Base-by-base conservation (phyloP, 92 coral and sea anemone genomes). In the Bergia puertoricense region DNA sequence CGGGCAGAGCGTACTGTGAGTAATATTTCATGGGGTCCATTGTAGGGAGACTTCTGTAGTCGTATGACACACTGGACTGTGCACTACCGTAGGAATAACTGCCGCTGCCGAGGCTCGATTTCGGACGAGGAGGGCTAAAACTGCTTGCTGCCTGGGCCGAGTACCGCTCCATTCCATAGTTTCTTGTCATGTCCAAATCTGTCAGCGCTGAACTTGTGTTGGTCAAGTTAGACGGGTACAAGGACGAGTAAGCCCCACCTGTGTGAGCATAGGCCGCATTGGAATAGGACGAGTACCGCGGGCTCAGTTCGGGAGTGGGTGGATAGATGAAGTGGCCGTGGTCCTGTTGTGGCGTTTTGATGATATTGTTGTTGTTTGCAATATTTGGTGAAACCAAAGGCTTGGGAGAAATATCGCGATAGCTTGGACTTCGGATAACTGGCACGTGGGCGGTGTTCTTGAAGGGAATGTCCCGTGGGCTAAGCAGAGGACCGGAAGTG, bases 311-410 rank as follows among this genome's bases (percentile, higher is more conserved):
- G 37, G 94, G 96, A 6, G 98, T 94, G 8, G 98, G 90, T 15
- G 98, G 98, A 79, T 95, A 95, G 62, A 95, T 83, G 46, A 95
- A 95, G 88, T 95, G 98, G 36, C 96, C 96, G 71, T 90, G 96
- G 59, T 95, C 98, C 48, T 95, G 80, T 48, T 91, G 62, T 86
- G 90, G 73, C 56, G 94, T 93, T 89, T 95, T 95, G 69, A 85
- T 88, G 39, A 76, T 90, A 74, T 92, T 94, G 81, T 93, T 93
- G 71, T 94, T 95, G 57, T 92, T 89, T 13, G 98, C 92, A 37
- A 94, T 89, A 22, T 92, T 92, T 8, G 94, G 92, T 5, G 94
- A 89, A 59, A 86, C 82, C 43, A 88, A 85, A 2, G 92, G 90
- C 92, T 93, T 88, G 41, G 98, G 92, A 22, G 96, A 83, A 69